Base-by-base conservation (phyloP, 2,113 vertebrate species). In the Perognathus longimembris region DNA sequence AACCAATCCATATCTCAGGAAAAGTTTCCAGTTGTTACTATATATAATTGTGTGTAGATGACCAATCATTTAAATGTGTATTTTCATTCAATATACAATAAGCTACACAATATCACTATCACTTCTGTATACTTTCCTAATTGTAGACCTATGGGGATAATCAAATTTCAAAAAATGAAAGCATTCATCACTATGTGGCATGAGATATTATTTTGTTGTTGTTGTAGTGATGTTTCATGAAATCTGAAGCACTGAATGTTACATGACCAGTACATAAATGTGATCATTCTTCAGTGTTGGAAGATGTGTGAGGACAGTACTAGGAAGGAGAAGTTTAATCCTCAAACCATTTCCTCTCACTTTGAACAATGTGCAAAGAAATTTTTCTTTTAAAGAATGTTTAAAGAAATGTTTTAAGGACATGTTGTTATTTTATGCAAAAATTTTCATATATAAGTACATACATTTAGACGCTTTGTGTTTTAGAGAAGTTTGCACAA, bases 121-220 rank as follows among this genome's bases (percentile, higher is more conserved):
- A 57, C 17, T 38, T 90, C 21, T 84, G 0, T 32, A 38, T 66
- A 42, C 7, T 7, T 66, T 74, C 7, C 54, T 40, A 89, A 73
- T 4, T 89, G 21, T 38, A 91, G 7, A 45, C 34, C 34, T 73
- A 2, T 24, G 74, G 14, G 88, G 64, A 82, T 5, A 42, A 17
- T 36, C 17, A 85, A 38, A 50, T 54, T 85, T 85, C 54, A 75
- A 22, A 82, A 96, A 89, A 63, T 50, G 77, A 63, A 75, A 88
- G 45, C 15, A 20, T 2, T 88, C 50, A 54, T 54, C 17, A 12
- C 50, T 45, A 66, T 85, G 7, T 22, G 73, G 42, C 21, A 61
- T 21, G 50, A 54, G 50, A 11, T 45, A 45, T 45, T 45, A 54
- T 18, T 18, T 18, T 54, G 45, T 45, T 45, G 45, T 45, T 30